Base-by-base conservation (phyloP, 2,113 vertebrate species). In the Megalops atlanticus region DNA sequence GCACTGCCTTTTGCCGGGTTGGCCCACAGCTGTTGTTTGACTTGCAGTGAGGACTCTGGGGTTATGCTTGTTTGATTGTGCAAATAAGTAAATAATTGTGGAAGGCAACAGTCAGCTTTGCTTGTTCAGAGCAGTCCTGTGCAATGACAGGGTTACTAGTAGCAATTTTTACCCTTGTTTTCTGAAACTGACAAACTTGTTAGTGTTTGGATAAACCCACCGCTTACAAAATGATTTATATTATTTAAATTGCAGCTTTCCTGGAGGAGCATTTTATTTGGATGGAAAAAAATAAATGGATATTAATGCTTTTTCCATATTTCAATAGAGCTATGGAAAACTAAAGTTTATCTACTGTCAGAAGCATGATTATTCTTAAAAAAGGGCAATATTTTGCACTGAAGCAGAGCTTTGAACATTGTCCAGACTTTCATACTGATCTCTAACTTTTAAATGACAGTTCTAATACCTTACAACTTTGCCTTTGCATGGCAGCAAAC, bases 21-120 rank as follows among this genome's bases (percentile, higher is more conserved):
- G 58, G 40, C 77, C 31, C 58, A 45, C 14, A 2, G 68, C 11
- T 70, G 45, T 45, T 52, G n/a, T 79, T 70, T 79, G 8, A 69
- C 69, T 69, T 41, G n/a, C 15, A 7, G 18, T 27, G 14, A 14
- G 68, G 41, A 41, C 11, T 49, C 41, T 41, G 45, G 40, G n/a
- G n/a, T 47, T 79, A 33, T 33, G 40, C 35, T 70, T 69, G 52
- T 45, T 70, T 70, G 52, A 78, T 15, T 69, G 40, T 43, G 40
- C 41, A 58, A 77, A 77, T 58, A 58, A 77, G 47, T 58, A 58
- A 58, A 38, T 39, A 58, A 38, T 24, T 38, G 8, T 21, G 38
- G 41, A 71, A 2, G 14, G n/a, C 24, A 45, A 43, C 27, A 41
- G n/a, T 10, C 24, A 8, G 54, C 14, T 15, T 69, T 78, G n/a